A percentile compares a stretch with the other conserved stretches of the same genome.
These are phyloP conservation scores for Nysson spinosus DNA, from an alignment of 2,888 invertebrate species.

Conservation along the genomic window DNA sequence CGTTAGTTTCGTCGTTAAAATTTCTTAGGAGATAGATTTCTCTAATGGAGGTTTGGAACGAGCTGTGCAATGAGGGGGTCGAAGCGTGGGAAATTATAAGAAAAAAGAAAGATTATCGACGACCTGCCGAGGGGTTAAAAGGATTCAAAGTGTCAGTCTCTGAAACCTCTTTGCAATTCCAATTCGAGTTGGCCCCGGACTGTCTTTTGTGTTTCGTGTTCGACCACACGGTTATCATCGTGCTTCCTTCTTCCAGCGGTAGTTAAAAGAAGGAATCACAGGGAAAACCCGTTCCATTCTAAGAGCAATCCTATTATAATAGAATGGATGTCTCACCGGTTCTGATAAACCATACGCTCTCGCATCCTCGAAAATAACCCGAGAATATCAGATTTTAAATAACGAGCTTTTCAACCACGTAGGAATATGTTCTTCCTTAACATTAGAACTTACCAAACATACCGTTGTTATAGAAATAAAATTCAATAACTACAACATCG, in stretches of 20 bases:
- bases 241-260: slow-evolving; percentile 5
- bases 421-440: too few species aligned
- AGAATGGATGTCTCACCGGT: too few species aligned
- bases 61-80: background rate
- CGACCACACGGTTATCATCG: slow-evolving; percentile 9
- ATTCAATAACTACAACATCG: too few species aligned
- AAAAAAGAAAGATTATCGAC: slow-evolving; percentile 40
- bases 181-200: slow-evolving; percentile 39
- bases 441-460: too few species aligned
- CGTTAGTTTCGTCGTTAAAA: too few species aligned
- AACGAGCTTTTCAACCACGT: too few species aligned
- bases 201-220: slow-evolving; percentile 46
- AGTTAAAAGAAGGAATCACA: background rate
- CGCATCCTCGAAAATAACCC: too few species aligned
- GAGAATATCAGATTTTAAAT: too few species aligned
- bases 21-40: too few species aligned
- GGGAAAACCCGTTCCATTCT: background rate
- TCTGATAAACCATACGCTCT: too few species aligned
- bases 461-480: too few species aligned
- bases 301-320: background rate
- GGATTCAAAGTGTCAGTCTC: slow-evolving; percentile 50
- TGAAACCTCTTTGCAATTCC: slow-evolving; percentile 53
- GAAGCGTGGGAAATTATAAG: slow-evolving; percentile 26
- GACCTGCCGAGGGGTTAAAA: slow-evolving; percentile 53
- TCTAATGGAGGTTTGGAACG: too few species aligned